Percentiles rank a stretch among this genome's conserved stretches.
These are phyloP conservation scores for Cantharis nigra DNA, from an alignment of 2,888 invertebrate species.

Conservation along the genomic window DNA sequence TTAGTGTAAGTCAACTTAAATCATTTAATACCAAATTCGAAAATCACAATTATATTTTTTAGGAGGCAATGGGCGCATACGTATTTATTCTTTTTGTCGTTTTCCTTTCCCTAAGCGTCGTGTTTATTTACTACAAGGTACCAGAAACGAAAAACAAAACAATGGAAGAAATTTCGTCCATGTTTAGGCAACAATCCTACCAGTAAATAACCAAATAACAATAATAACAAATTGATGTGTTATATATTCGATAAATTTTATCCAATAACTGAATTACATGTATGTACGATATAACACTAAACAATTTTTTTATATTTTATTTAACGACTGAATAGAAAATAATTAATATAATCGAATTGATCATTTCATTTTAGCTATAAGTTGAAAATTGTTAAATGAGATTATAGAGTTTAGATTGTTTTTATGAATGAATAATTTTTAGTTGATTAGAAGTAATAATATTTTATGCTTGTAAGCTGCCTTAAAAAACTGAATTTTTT, in stretches of 20 bases:
- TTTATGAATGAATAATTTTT: background rate
- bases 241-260: background rate
- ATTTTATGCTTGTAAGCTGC: background rate
- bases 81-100: slow-evolving; percentile 81
- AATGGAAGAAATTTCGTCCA: slow-evolving; percentile 81
- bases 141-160: slow-evolving; percentile 90
- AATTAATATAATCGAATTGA: background rate
- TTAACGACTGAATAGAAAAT: slow-evolving; percentile 16
- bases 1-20: slow-evolving; percentile 60
- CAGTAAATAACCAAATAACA: slow-evolving; percentile 51
- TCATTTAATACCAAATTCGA: background rate
- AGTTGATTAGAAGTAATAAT: background rate
- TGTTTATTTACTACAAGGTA: slow-evolving; percentile 82
- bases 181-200: slow-evolving; percentile 75
- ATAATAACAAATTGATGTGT: background rate
- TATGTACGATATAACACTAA: background rate
- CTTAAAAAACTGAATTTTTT: background rate
- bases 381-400: background rate
- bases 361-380: background rate
- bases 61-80: slow-evolving; percentile 66
- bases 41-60: slow-evolving; percentile 37
- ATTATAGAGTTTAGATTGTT: background rate
- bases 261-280: background rate
- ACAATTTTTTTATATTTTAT: slow-evolving; percentile 14
- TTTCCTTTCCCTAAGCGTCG: slow-evolving; percentile 71